Conservation (phyloP, 2,888 invertebrate species). For the Bruchidius siliquastri region DNA sequence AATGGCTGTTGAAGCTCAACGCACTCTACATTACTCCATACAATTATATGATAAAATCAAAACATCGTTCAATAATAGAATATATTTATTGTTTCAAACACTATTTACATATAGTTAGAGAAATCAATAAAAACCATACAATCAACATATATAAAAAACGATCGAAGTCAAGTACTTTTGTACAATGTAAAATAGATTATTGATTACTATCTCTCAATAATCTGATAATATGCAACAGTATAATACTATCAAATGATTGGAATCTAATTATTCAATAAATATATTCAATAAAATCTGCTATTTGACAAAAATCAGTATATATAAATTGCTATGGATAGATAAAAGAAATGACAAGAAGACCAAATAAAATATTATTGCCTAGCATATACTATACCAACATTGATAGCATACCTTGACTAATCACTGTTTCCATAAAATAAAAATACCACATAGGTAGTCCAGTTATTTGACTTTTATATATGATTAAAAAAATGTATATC, state of each 20-base stretch:
- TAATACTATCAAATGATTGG: neutral
- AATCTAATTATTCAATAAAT: neutral
- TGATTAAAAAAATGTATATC: too few species aligned
- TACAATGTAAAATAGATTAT: neutral
- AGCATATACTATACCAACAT: neutral
- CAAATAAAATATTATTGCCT: neutral
- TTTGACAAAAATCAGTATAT: neutral
- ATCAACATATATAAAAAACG: neutral
- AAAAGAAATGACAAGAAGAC: neutral
- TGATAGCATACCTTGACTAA: too few species aligned
- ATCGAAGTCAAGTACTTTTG: neutral
- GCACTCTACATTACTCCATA: too few species aligned
- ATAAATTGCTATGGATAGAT: neutral
- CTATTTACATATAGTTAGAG: neutral
- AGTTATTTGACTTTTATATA: neutral
- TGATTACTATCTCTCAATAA: neutral
- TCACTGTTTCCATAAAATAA: neutral
- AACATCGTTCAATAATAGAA: neutral
- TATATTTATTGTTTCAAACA: neutral
- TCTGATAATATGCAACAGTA: too few species aligned
- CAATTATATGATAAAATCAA: neutral
- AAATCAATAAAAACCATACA: neutral
- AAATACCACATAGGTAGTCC: neutral
- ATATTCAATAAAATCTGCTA: neutral
- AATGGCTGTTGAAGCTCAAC: too few species aligned